A percentile compares a stretch with the other conserved stretches of the same genome.
phyloP scores from a whole-genome alignment of 2,888 invertebrate genomes.

The Operophtera brumata region DNA sequence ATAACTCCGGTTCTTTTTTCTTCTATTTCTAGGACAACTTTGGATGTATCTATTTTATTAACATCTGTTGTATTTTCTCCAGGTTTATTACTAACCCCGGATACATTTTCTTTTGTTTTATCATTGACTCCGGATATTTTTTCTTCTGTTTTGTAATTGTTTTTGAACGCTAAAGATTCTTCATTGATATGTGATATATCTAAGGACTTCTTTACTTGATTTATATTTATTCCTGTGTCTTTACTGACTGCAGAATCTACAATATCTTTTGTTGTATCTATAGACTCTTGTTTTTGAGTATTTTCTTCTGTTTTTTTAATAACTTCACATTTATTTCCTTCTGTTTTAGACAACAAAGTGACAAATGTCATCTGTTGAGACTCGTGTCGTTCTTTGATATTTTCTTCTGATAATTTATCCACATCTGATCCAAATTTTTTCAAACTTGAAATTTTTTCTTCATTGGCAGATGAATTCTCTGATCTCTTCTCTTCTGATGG shows the following conservation, averaged over 20 bases:
- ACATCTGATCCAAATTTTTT: background rate
- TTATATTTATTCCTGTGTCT: background rate
- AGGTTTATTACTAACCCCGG: background rate
- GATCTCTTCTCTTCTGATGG: too few species aligned
- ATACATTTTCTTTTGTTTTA: background rate
- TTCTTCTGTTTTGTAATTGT: background rate
- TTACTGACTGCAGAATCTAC: background rate
- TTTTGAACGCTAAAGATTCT: background rate
- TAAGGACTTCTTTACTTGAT: background rate
- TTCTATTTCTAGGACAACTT: background rate
- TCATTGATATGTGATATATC: background rate
- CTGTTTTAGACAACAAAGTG: background rate
- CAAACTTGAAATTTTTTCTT: background rate
- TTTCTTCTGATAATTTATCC: background rate
- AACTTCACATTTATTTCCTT: background rate
- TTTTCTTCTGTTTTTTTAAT: background rate
- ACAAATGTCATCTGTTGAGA: background rate
- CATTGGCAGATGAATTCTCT: background rate
- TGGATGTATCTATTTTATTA: background rate
- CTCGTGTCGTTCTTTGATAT: background rate
- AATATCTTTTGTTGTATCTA: background rate
- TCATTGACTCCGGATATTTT: background rate
- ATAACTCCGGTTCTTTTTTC: background rate
- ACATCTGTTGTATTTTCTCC: background rate
- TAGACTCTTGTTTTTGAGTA: background rate